Percentiles rank a stretch among this genome's conserved stretches.
phyloP scores from a whole-genome alignment of 2,113 vertebrate genomes.

The Orientallactaga bullata region DNA sequence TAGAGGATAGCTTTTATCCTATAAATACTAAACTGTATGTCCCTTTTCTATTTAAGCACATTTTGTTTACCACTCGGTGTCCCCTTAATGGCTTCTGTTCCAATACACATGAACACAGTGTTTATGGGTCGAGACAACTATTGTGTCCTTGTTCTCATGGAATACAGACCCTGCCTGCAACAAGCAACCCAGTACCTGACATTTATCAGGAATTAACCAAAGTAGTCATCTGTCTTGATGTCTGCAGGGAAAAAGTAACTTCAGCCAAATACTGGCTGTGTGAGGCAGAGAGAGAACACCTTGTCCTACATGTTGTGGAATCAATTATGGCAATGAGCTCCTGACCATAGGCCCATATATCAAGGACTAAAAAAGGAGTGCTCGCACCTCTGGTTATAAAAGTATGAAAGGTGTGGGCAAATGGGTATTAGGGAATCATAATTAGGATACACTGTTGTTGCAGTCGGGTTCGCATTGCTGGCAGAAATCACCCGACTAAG shows the following conservation, averaged over 20 bases:
- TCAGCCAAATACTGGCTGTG: neutral
- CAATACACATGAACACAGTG: neutral
- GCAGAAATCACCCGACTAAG: too few relatives aligned
- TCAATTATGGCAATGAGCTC: neutral
- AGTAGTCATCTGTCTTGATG: conserved; percentile 28
- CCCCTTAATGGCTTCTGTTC: conserved; percentile 51
- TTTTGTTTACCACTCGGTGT: conserved; percentile 49
- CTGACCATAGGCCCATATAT: neutral
- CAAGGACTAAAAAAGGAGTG: neutral
- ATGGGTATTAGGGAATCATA: too few relatives aligned
- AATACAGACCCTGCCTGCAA: neutral
- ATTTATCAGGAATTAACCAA: conserved; percentile 4
- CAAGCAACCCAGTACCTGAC: neutral
- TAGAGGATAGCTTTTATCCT: neutral
- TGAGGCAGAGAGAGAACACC: conserved; percentile 21
- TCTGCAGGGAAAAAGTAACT: conserved; percentile 25
- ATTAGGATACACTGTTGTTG: too few relatives aligned
- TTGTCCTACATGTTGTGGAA: neutral
- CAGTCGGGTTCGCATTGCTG: too few relatives aligned
- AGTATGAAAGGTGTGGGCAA: neutral
- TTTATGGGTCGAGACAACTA: neutral
- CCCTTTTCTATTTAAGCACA: conserved; percentile 64
- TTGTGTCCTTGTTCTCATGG: neutral
- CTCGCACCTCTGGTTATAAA: neutral
- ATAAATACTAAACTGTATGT: neutral